phyloP scores from a whole-genome alignment of 2,797 vertebrate species.

The Pelochelys cantorii region DNA sequence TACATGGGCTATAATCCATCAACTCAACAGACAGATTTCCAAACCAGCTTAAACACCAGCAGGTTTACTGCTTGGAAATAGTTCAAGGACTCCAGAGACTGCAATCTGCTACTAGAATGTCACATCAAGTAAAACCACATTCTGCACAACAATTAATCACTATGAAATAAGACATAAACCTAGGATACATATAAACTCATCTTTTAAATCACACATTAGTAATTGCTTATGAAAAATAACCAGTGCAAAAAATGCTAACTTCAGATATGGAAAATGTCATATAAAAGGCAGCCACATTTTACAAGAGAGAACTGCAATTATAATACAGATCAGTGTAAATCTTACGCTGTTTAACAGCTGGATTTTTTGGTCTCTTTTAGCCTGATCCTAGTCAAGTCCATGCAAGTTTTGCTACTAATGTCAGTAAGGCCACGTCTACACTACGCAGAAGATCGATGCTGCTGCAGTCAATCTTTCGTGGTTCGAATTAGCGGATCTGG shows the following conservation, averaged over 20 bases:
- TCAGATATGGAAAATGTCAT: not conserved
- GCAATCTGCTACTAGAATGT: constrained; percentile 31
- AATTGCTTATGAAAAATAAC: constrained; percentile 38
- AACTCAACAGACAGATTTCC: constrained; percentile 56
- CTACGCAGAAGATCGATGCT: no score
- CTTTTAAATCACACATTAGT: constrained; percentile 29
- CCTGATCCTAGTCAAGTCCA: not conserved
- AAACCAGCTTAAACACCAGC: constrained; percentile 45
- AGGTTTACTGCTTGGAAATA: constrained; percentile 34
- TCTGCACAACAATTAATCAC: constrained; percentile 57
- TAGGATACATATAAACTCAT: constrained; percentile 43
- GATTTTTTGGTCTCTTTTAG: not conserved
- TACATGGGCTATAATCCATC: constrained; percentile 51
- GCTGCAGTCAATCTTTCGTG: no score
- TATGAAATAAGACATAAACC: constrained; percentile 38
- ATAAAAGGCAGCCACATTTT: not conserved
- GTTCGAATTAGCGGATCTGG: no score
- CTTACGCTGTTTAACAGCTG: not conserved
- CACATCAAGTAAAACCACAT: constrained; percentile 29
- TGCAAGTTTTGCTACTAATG: not conserved
- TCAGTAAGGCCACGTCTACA: no score
- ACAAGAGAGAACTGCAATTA: not conserved
- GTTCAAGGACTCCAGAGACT: constrained; percentile 55
- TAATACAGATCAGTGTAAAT: not conserved
- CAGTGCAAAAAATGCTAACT: not conserved